Evolutionary conservation across 2,888 invertebrate genomes (phyloP).

Genomic region (Tricholauxania praeusta): DNA sequence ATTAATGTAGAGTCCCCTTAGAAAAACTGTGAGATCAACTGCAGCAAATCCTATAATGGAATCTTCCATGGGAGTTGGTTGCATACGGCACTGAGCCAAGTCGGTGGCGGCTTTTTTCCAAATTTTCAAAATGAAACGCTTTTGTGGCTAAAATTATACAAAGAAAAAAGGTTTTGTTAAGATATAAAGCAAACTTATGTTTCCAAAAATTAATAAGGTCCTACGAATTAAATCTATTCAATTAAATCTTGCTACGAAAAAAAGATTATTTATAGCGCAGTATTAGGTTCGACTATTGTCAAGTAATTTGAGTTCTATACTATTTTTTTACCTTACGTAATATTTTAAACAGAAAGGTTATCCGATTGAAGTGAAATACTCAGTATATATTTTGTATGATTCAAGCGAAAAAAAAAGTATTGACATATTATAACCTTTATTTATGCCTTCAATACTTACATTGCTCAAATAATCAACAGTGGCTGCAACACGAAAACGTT

Average conservation of each 20-base stretch:
- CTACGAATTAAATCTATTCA: no score
- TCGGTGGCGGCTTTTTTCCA: constrained; percentile 72
- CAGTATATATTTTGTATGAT: no score
- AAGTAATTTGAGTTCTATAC: no score
- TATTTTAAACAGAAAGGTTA: no score
- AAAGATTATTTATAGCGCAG: no score
- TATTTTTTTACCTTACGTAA: no score
- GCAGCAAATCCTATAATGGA: constrained; percentile 73
- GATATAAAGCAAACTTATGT: background rate
- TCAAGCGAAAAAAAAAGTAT: background rate
- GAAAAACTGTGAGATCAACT: constrained; percentile 71
- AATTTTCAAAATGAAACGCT: constrained; percentile 73
- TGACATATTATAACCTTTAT: background rate
- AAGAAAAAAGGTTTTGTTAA: constrained; percentile 3
- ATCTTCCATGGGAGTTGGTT: constrained; percentile 71
- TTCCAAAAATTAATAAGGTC: background rate
- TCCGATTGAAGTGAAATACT: no score
- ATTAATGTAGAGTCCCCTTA: constrained; percentile 70
- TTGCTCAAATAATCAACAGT: constrained; percentile 70
- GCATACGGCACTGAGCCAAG: constrained; percentile 55
- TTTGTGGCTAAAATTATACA: constrained; percentile 68
- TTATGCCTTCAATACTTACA: constrained; percentile 65
- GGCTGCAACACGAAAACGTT: constrained; percentile 69
- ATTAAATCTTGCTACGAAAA: no score
- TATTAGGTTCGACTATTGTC: no score